These are phyloP conservation scores for Plestiodon gilberti DNA, from an alignment of 2,113 vertebrate species.

Conservation along the genomic window DNA sequence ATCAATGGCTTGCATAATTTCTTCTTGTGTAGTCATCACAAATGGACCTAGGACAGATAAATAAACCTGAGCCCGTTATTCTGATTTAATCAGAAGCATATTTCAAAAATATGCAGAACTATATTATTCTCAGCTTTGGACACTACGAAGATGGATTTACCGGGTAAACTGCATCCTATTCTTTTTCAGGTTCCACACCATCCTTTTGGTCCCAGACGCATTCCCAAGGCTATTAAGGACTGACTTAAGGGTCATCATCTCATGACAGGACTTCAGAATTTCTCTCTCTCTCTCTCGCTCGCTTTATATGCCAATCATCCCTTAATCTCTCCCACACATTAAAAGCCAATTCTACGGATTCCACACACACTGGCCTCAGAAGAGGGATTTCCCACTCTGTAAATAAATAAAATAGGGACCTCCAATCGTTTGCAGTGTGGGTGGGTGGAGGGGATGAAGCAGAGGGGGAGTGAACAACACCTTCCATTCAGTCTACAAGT, in stretches of 20 bases:
- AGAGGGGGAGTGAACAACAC: not conserved
- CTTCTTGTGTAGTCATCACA: constrained; percentile 82
- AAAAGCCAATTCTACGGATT: not conserved
- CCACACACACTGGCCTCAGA: not conserved
- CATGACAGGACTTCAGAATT: not conserved
- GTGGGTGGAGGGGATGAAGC: not conserved
- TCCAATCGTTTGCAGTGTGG: not conserved
- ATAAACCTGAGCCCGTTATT: constrained; percentile 19
- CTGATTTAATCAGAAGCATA: not conserved
- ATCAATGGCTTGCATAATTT: constrained; percentile 78
- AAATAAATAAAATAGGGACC: not conserved
- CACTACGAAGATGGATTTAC: constrained; percentile 19
- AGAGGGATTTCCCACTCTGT: too few species aligned
- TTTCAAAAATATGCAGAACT: not conserved
- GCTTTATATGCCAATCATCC: constrained; percentile 6
- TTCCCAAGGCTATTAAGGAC: not conserved
- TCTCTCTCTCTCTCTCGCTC: not conserved
- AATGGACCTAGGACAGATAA: constrained; percentile 74
- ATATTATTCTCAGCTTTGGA: not conserved
- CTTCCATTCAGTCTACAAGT: not conserved
- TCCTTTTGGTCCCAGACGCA: not conserved
- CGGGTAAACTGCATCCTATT: not conserved
- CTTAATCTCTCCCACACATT: accelerated
- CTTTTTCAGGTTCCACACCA: not conserved
- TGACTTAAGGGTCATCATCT: not conserved